These are phyloP conservation scores for Channa argus DNA, from an alignment of 2,113 vertebrate genomes.

Conservation along the genomic window DNA sequence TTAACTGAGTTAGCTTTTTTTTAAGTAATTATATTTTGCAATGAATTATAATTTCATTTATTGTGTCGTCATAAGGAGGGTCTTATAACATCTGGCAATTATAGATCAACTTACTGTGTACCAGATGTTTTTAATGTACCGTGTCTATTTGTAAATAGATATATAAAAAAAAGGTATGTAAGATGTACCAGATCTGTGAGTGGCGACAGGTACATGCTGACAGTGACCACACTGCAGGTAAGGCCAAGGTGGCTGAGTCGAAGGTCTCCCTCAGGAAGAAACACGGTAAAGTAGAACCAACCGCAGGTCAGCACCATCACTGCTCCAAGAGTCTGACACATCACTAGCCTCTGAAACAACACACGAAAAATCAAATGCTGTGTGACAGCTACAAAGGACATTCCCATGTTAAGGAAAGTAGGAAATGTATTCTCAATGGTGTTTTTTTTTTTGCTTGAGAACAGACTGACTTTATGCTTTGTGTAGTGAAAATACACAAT, in stretches of 20 bases:
- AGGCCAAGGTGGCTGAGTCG: slow-evolving; percentile 88
- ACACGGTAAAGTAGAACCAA: slow-evolving; percentile 86
- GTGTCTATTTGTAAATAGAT: too few relatives aligned
- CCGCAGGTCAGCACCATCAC: slow-evolving; percentile 74
- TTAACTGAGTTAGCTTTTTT: too few relatives aligned
- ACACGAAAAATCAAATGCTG: background rate
- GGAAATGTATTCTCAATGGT: background rate
- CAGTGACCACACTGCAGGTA: slow-evolving; percentile 91
- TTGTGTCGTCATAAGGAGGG: too few relatives aligned
- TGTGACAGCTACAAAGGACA: background rate
- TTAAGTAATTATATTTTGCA: too few relatives aligned
- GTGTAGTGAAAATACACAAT: slow-evolving; percentile 87
- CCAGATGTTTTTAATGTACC: too few relatives aligned
- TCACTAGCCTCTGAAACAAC: slow-evolving; percentile 75
- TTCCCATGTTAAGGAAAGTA: background rate
- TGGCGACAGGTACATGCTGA: slow-evolving; percentile 95
- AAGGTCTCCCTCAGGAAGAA: slow-evolving; percentile 60
- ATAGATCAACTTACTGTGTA: too few relatives aligned
- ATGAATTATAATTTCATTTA: too few relatives aligned
- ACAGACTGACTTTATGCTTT: slow-evolving; percentile 83
- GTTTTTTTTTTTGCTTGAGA: background rate
- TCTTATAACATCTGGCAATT: too few relatives aligned
- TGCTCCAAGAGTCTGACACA: slow-evolving; percentile 76
- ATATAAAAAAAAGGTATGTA: background rate
- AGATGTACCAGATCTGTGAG: slow-evolving; percentile 88